Evolutionary conservation across 2,113 vertebrate species (phyloP), one percentile per base, ranked within the genome.

Genomic region (Scolopax mira): DNA sequence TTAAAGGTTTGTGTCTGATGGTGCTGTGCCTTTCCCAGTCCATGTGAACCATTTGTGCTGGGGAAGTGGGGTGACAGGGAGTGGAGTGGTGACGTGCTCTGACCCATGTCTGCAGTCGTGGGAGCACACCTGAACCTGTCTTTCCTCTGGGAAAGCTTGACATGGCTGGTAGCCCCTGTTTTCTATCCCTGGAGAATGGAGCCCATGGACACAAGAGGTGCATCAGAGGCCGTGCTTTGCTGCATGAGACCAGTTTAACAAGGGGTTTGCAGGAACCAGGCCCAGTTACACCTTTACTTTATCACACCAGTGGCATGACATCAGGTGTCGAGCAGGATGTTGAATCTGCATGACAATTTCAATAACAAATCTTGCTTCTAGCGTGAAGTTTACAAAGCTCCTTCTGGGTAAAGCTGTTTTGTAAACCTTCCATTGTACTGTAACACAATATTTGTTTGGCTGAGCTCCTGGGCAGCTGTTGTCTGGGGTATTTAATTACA

Each of bases 391-490:
- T 64, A 58, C 6, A 1, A 37, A 82, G 72, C 54, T 46, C 35
- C 42, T 81, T 66, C 72, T 65, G 82, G 44, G 41, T 41, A 49
- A 61, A 83, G 81, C 86, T 82, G 79, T 57, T 89, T 49, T 42
- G 25, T 79, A 80, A 91, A 71, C 78, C 35, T 64, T 49, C 78
- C 72, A 24, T 41, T 94, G 86, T 92, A 3, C 57, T 57, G 48
- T 60, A 75, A 67, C 27, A 23, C 81, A 71, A 2, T 64, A n/a
- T 70, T 77, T 71, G 46, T 73, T 94, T 48, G 86, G 62, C 93
- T 94, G 91, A 95, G 91, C 66, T 96, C 37, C 14, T 69, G 79
- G 72, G 35, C 87, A 95, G 88, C 94, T 96, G 81, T 44, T 90
- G 61, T 66, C 73, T 85, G 13, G 77, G 85, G 25, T 78, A 10